A percentile compares a stretch with the other conserved stretches of the same genome.
Conservation (phyloP, 2,888 invertebrate species). For the Lasioglossum villosulum region DNA sequence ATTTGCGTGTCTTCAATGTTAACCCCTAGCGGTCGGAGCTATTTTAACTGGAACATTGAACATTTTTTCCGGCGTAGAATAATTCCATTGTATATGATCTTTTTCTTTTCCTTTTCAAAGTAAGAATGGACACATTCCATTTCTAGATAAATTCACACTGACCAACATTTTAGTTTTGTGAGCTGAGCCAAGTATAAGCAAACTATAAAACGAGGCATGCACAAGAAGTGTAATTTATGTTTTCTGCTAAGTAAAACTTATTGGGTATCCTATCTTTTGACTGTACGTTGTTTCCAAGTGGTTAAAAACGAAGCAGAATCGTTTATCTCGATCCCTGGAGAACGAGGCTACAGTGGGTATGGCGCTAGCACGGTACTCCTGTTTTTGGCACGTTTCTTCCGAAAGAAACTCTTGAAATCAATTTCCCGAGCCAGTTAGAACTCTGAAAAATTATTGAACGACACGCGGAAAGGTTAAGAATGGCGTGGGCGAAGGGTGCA, state of each 20-base stretch:
- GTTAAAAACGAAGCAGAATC: neutral
- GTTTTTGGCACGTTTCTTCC: neutral
- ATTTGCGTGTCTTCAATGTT: no score
- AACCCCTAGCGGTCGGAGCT: no score
- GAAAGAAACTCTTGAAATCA: slow-evolving; percentile 59
- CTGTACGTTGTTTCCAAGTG: neutral
- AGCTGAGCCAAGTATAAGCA: neutral
- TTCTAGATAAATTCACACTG: no score
- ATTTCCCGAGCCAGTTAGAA: slow-evolving; percentile 45
- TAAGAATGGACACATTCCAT: no score
- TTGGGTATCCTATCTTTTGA: neutral
- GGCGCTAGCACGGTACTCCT: neutral
- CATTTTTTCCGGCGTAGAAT: no score
- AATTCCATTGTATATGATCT: no score
- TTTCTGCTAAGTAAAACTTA: no score
- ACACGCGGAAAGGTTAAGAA: slow-evolving; percentile 9
- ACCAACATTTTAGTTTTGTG: neutral
- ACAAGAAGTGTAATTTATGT: neutral
- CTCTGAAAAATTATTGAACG: slow-evolving; percentile 67
- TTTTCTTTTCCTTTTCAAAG: no score
- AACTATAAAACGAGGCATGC: neutral
- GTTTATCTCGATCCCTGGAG: no score
- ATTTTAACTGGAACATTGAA: no score
- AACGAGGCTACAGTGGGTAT: neutral
- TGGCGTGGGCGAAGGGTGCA: slow-evolving; percentile 27